Evolutionary conservation across 2,113 vertebrate species (phyloP).

Genomic region (Budorcas taxicolor): DNA sequence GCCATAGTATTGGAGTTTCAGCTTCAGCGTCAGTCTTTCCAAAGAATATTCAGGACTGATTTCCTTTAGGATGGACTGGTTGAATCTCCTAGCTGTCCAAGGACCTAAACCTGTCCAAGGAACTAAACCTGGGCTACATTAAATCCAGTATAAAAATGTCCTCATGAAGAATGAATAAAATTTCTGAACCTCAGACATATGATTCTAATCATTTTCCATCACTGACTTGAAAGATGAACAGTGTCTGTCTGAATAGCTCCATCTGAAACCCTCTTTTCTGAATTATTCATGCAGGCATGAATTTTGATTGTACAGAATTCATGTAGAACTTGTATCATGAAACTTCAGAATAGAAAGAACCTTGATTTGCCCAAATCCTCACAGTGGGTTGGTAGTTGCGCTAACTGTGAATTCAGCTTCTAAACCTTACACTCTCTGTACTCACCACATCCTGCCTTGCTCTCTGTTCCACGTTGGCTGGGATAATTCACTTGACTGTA

Average conservation of each 20-base stretch:
- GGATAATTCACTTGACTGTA: neutral
- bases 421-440: neutral
- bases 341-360: neutral
- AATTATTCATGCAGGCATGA: neutral
- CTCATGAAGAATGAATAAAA: neutral
- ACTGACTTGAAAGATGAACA: slow-evolving; percentile 18
- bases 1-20: neutral
- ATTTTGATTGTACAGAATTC: neutral
- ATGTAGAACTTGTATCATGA: neutral
- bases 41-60: neutral
- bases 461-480: neutral
- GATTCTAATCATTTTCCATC: neutral
- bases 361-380: neutral
- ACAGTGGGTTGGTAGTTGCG: neutral
- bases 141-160: slow-evolving; percentile 8
- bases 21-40: neutral
- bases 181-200: neutral
- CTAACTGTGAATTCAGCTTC: neutral
- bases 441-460: neutral
- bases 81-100: neutral
- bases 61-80: neutral
- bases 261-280: slow-evolving; percentile 5
- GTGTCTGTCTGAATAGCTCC: neutral
- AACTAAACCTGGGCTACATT: neutral
- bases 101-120: neutral